Percentiles rank a stretch among this genome's conserved stretches.
Conservation (phyloP, 2,113 vertebrate species). For the Centropus bengalensis region DNA sequence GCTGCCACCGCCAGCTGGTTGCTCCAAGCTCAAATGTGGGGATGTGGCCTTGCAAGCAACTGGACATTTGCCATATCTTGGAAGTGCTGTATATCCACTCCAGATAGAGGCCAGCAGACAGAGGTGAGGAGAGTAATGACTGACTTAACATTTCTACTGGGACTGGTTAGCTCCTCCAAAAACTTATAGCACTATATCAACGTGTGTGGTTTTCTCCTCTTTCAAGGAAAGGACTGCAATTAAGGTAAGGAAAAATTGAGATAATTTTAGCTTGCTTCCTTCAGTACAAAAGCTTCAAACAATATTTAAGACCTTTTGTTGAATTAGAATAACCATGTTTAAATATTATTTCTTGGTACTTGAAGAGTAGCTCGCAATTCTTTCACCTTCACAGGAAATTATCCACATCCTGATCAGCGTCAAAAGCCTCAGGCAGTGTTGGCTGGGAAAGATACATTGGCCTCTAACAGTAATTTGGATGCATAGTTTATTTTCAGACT, state of each 20-base stretch:
- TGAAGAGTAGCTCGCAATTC: neutral
- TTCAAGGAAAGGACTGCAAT: neutral
- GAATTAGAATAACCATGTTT: neutral
- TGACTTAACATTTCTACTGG: neutral
- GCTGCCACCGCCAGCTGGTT: constrained; percentile 59
- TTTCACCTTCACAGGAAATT: neutral
- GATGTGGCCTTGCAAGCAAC: neutral
- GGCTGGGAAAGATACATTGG: neutral
- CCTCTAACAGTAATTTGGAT: neutral
- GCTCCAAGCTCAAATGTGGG: constrained; percentile 30
- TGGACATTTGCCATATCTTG: constrained; percentile 8
- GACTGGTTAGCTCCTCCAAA: neutral
- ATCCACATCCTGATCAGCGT: neutral
- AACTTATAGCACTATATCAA: neutral
- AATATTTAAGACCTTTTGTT: neutral
- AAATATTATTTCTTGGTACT: neutral
- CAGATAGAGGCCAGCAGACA: neutral
- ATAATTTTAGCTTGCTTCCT: neutral
- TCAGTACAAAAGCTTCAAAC: neutral
- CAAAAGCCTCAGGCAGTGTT: neutral
- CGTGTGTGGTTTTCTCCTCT: neutral
- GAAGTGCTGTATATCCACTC: neutral
- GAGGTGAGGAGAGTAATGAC: neutral
- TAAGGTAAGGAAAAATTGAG: neutral
- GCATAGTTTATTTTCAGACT: neutral